Conservation (phyloP, 30 jellyfish, hydroid and myxozoan genomes). For the Euphysa ruthae region DNA sequence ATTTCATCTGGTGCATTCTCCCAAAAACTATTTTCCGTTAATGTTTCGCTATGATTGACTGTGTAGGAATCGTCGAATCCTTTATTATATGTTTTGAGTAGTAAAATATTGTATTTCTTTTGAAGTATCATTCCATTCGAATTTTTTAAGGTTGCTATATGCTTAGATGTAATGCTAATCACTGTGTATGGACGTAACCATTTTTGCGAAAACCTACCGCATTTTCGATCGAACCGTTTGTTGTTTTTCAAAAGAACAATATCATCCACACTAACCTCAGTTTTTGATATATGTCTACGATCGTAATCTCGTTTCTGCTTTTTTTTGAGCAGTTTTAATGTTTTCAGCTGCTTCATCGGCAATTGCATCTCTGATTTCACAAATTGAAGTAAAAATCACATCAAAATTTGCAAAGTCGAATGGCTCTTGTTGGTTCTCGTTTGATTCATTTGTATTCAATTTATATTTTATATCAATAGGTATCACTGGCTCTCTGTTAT, state of each 20-base stretch:
- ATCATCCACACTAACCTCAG: slow-evolving; percentile 1
- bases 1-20: too few relatives aligned
- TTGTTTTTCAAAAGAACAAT: slow-evolving; percentile 14
- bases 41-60: too few relatives aligned
- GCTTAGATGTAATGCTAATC: not conserved
- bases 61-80: too few relatives aligned
- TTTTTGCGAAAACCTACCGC: slow-evolving; percentile 11
- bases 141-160: slow-evolving; percentile 2
- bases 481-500: too few relatives aligned
- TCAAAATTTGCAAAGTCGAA: not conserved
- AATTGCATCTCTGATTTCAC: not conserved
- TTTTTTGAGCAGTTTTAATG: not conserved
- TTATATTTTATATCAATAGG: too few relatives aligned
- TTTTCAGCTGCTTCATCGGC: slow-evolving; percentile 16
- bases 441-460: too few relatives aligned
- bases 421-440: not conserved
- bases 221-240: slow-evolving; percentile 7
- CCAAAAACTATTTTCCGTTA: too few relatives aligned
- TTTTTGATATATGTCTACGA: not conserved
- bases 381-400: not conserved
- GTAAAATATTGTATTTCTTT: not conserved
- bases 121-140: not conserved
- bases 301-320: not conserved
- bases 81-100: not conserved
- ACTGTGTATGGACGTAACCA: slow-evolving; percentile 11